Base-by-base conservation (phyloP, 2,888 invertebrate genomes). In the Eurytoma adleriae region DNA sequence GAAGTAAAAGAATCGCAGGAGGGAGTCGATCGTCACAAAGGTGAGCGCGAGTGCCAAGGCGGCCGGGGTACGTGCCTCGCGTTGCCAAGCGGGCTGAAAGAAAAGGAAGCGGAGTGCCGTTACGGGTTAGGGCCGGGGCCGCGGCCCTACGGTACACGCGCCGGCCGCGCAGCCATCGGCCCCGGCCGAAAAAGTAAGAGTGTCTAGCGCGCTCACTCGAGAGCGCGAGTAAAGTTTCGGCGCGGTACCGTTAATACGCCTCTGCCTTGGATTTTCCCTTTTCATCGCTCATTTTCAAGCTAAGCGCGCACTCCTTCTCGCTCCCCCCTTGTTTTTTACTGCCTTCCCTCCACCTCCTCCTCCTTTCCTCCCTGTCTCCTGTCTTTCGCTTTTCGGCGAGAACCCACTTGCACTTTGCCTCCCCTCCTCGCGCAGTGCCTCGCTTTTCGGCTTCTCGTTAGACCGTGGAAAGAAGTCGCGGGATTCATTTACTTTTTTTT, bases 151-250 rank as follows among this genome's bases (percentile, higher is more conserved):
- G 67, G 68, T 30, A 7, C 30, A 24, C 16, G 62, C 64, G 13
- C 16, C 16, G 27, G 30, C n/a, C 30, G 16, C 20, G 54, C 73
- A 18, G 59, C 30, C 30, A 30, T 30, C 30, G 30, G 30, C 7
- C 54, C 57, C 30, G 64, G 20, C 64, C 72, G 56, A 80, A 80
- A 80, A 80, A 80, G 80, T 80, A 80, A 80, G 76, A 80, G 80
- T 80, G 76, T 70, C 76, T 71, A 75, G 20, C 30, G 30, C 40
- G 24, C 30, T 16, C 10, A 3, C 69, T 12, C 20, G 24, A 14
- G 27, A 52, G 54, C 59, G 57, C 40, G 67, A 24, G 40, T 40
- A 40, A 40, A 40, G 62, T 74, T 68, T 74, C 50, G 67, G 57
- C 14, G 24, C 48, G 30, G 27, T 73, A 73, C 78, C 78, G 78